A percentile compares a stretch with the other conserved stretches of the same genome.
These are phyloP conservation scores for Phyllostomus hastatus DNA, from an alignment of 2,113 vertebrate species.

Conservation along the genomic window DNA sequence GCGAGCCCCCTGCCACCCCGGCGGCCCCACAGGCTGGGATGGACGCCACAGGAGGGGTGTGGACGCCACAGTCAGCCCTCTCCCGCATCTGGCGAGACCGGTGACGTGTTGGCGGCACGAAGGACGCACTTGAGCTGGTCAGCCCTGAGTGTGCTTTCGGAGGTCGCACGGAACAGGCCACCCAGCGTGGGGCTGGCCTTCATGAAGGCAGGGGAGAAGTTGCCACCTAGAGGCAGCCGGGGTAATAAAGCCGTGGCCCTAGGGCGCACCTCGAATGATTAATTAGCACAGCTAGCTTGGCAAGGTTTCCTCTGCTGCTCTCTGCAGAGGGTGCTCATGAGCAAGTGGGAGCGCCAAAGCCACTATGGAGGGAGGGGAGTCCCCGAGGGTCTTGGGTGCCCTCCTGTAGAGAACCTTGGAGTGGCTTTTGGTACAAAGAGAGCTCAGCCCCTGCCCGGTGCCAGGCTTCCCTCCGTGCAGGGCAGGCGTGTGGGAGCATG, in stretches of 20 bases:
- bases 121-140: neutral
- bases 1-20: accelerated
- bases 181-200: neutral
- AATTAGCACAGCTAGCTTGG: neutral
- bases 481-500: neutral
- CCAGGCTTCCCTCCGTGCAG: neutral
- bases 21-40: neutral
- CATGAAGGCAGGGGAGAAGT: slow-evolving; percentile 45
- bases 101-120: too few species aligned
- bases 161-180: neutral
- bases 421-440: neutral
- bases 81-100: neutral
- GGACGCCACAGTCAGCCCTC: neutral
- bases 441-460: neutral
- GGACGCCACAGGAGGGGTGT: too few species aligned
- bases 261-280: neutral
- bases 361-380: neutral
- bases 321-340: neutral
- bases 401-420: neutral
- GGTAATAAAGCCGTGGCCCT: neutral
- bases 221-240: slow-evolving; percentile 65
- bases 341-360: neutral
- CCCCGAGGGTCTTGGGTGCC: neutral
- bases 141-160: neutral
- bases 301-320: neutral